Evolutionary conservation across 2,888 invertebrate genomes (phyloP).

Genomic region (Agrochola litura): DNA sequence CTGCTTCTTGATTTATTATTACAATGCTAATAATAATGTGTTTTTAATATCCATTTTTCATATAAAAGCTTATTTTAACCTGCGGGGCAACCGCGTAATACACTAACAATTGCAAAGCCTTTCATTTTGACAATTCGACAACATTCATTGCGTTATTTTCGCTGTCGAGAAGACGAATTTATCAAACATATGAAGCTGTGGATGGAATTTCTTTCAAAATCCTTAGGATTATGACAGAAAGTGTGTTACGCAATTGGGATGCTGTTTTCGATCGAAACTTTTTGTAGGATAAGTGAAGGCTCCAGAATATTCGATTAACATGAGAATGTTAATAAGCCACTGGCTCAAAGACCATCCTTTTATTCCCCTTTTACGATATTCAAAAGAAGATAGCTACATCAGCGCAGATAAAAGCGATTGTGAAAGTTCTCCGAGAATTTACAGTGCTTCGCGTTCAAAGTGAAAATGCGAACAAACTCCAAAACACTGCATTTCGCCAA

Average conservation of each 20-base stretch:
- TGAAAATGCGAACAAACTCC: conserved; percentile 31
- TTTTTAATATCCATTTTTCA: neutral
- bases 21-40: conserved; percentile 2
- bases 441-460: conserved; percentile 14
- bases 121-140: too few relatives aligned
- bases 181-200: neutral
- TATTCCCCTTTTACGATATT: conserved; percentile 17
- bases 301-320: neutral
- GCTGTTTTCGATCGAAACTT: neutral
- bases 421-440: conserved; percentile 37
- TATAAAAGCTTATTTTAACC: neutral
- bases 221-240: too few relatives aligned
- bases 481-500: conserved; percentile 40
- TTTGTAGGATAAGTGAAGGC: neutral
- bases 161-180: neutral
- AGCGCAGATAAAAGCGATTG: conserved; percentile 21
- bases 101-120: too few relatives aligned
- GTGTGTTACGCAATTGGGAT: too few relatives aligned
- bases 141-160: neutral
- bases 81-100: neutral
- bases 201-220: neutral
- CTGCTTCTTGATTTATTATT: neutral
- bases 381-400: conserved; percentile 20
- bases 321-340: neutral
- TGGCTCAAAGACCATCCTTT: conserved; percentile 3